Conservation (phyloP, 2,113 vertebrate species). For the Apistogramma diplotaenia region DNA sequence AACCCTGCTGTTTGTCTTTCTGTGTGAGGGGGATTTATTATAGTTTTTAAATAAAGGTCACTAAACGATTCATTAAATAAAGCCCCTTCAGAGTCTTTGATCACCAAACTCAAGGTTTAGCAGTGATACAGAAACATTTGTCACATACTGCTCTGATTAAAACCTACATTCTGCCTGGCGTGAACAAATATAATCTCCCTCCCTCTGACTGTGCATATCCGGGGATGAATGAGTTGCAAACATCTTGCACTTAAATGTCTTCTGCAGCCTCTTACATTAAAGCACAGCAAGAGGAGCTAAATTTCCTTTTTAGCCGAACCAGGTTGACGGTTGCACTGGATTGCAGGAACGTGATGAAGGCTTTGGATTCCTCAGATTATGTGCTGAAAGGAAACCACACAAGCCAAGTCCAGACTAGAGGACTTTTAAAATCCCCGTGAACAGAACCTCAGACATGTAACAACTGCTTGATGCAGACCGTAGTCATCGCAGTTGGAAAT, state of each 20-base stretch:
- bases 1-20: neutral
- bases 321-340: neutral
- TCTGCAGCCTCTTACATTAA: constrained; percentile 1
- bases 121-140: neutral
- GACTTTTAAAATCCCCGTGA: neutral
- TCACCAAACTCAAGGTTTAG: neutral
- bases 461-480: neutral
- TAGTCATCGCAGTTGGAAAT: neutral
- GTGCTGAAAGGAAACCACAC: neutral
- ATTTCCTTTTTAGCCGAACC: neutral
- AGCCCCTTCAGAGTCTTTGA: neutral
- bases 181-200: neutral
- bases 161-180: neutral
- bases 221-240: neutral
- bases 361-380: neutral
- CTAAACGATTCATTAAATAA: neutral
- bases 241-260: constrained; percentile 20
- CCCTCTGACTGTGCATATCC: neutral
- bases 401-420: neutral
- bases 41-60: constrained; percentile 15
- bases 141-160: neutral
- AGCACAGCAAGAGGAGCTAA: neutral
- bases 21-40: neutral
- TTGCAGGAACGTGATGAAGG: neutral
- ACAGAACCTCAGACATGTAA: neutral